Percentiles rank a stretch among this genome's conserved stretches.
Evolutionary conservation across 1,140 invertebrate genomes (phyloP).

Genomic region (Trichoplusia ni): DNA sequence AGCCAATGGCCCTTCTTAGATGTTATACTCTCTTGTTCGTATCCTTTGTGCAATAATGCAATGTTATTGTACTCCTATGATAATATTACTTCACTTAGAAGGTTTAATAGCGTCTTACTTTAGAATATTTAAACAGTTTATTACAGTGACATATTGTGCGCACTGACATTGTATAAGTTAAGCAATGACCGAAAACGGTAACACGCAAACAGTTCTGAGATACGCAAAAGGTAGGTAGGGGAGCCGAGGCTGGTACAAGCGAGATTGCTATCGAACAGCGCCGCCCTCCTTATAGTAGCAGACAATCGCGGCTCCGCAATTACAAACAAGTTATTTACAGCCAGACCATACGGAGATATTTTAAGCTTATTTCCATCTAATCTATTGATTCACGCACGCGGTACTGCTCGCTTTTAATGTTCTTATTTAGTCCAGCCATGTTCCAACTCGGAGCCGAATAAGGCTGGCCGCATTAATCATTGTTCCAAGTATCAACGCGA

Average conservation of each 20-base stretch:
- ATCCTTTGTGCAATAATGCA: constrained; percentile 68
- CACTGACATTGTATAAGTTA: constrained; percentile 18
- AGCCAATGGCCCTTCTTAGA: constrained; percentile 61
- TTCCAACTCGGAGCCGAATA: constrained; percentile 19
- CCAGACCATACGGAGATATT: constrained; percentile 41
- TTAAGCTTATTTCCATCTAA: constrained; percentile 47
- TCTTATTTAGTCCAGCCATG: constrained; percentile 37
- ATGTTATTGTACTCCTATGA: constrained; percentile 47
- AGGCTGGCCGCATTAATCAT: constrained; percentile 16
- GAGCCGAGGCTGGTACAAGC: constrained; percentile 33
- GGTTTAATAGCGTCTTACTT: constrained; percentile 20
- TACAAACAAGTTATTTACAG: constrained; percentile 62
- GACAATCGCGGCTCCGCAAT: constrained; percentile 48
- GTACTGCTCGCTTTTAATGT: constrained; percentile 34
- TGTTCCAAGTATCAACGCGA: background rate
- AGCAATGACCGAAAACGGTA: constrained; percentile 34
- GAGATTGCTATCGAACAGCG: constrained; percentile 52
- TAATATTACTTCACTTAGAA: constrained; percentile 29
- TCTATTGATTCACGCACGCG: constrained; percentile 39
- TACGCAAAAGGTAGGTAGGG: constrained; percentile 37
- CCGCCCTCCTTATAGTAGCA: constrained; percentile 40
- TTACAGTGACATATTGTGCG: constrained; percentile 27
- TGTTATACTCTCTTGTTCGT: constrained; percentile 62
- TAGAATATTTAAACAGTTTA: constrained; percentile 18
- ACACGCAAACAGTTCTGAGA: constrained; percentile 36